phyloP scores from a whole-genome alignment of 2,888 invertebrate species.

The Mimumesa dahlbomi region DNA sequence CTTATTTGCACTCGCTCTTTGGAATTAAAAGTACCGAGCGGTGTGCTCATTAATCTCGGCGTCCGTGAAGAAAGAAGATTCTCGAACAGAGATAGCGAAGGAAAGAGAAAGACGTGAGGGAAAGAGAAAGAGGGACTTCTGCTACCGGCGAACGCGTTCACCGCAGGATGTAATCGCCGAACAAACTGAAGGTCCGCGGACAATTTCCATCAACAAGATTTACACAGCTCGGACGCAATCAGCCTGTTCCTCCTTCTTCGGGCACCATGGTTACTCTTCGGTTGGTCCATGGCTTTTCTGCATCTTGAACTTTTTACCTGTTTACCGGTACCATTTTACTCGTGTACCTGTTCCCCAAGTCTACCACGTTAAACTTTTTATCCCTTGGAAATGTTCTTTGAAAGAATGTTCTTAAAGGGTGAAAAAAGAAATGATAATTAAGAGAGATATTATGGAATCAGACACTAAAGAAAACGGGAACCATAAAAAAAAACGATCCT shows the following conservation, averaged over 20 bases:
- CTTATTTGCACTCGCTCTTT: constrained; percentile 77
- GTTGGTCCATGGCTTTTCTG: too few species aligned
- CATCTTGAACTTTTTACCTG: too few species aligned
- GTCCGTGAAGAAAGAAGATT: constrained; percentile 60
- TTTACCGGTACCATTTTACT: too few species aligned
- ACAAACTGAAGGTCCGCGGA: constrained; percentile 75
- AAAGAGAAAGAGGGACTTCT: constrained; percentile 52
- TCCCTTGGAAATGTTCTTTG: too few species aligned
- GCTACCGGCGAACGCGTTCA: constrained; percentile 75
- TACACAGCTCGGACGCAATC: constrained; percentile 76
- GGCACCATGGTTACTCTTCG: constrained; percentile 33
- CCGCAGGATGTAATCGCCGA: constrained; percentile 76
- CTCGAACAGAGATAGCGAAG: constrained; percentile 54
- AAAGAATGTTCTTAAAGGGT: too few species aligned
- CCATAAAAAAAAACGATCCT: too few species aligned
- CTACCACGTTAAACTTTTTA: too few species aligned
- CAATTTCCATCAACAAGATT: constrained; percentile 78
- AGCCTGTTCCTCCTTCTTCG: constrained; percentile 60
- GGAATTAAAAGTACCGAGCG: constrained; percentile 78
- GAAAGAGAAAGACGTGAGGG: constrained; percentile 35
- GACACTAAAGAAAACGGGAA: too few species aligned
- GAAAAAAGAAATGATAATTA: too few species aligned
- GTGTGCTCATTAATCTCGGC: constrained; percentile 76
- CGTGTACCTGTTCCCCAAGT: too few species aligned
- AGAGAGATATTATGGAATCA: too few species aligned